Evolutionary conservation across 2,888 invertebrate species (phyloP).

Genomic region (Lycaena phlaeas): DNA sequence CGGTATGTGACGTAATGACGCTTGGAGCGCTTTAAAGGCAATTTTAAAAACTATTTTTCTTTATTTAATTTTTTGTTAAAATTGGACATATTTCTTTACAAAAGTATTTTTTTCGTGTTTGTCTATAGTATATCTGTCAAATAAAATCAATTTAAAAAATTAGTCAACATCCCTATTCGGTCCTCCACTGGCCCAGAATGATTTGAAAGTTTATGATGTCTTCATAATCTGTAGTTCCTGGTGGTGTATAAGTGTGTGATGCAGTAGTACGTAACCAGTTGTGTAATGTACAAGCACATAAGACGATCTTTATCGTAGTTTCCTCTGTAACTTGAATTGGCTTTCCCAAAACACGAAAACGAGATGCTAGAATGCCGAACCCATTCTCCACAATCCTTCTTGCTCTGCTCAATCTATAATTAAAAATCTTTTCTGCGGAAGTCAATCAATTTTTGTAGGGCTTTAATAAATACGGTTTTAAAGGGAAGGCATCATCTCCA

Average conservation of each 20-base stretch:
- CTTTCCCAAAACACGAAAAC: conserved; percentile 18
- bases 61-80: no score
- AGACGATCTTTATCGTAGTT: conserved; percentile 8
- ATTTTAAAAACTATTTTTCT: no score
- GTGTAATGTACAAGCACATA: conserved; percentile 12
- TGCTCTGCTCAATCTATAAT: conserved; percentile 24
- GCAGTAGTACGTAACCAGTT: conserved; percentile 16
- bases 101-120: no score
- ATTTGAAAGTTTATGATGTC: conserved; percentile 15
- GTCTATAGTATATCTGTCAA: no score
- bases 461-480: conserved; percentile 21
- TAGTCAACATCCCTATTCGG: no score
- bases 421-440: conserved; percentile 19
- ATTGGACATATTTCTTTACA: no score
- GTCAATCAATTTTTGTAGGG: conserved; percentile 21
- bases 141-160: no score
- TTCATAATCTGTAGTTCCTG: conserved; percentile 11
- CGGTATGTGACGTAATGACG: no score
- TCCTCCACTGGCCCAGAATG: conserved; percentile 17
- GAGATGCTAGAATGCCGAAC: conserved; percentile 25
- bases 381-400: conserved; percentile 24
- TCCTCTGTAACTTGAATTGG: conserved; percentile 16
- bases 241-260: conserved; percentile 11
- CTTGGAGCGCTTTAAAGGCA: no score
- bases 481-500: conserved; percentile 23